Base-by-base conservation (phyloP, 2,797 vertebrate genomes). In the Pelobates cultripes region DNA sequence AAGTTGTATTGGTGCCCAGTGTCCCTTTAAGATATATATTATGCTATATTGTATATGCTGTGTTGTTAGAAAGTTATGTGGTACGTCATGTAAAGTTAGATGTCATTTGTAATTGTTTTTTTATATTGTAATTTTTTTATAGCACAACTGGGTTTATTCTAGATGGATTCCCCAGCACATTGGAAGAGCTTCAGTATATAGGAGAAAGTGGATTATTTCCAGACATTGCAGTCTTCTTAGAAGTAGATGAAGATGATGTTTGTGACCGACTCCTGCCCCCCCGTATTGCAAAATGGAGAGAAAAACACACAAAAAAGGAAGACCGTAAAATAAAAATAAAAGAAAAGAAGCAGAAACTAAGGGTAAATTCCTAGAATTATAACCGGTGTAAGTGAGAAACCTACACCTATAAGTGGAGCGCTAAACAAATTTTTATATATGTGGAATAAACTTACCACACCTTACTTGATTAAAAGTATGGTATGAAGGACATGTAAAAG, bases 91-190 rank as follows among this genome's bases (percentile, higher is more conserved):
- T 28, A 28, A 28, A 28, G 28, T 28, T 28, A 28, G 28, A 28
- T 28, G 28, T 28, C 28, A 28, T 28, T 28, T 28, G 28, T 28
- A 28, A n/a, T n/a, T n/a, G n/a, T n/a, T 28, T 28, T 28, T 51
- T 5, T 10, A 51, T 51, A 6, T 51, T 51, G 10, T 51, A 47
- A 47, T 47, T 47, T 47, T 47, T 47, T 47, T 80, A 68, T 80
- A 95, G 93, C 43, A 98, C 96, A 8, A 94, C 91, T 47, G 98
- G 98, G 55, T 99, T 99, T 89, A 91, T 99, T 86, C 87, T 99
- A 81, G 98, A 99, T 85, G 97, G 97, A 63, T 99, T 99, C 87
- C 97, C 97, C 51, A 86, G 90, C 73, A 91, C 88, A 78, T 7
- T 51, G 0, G 93, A 97, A 0, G 97, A 99, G 74, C 92, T 91